Percentiles rank a stretch among this genome's conserved stretches.
Evolutionary conservation across 2,888 invertebrate species (phyloP).

Genomic region (Venusia cambrica): DNA sequence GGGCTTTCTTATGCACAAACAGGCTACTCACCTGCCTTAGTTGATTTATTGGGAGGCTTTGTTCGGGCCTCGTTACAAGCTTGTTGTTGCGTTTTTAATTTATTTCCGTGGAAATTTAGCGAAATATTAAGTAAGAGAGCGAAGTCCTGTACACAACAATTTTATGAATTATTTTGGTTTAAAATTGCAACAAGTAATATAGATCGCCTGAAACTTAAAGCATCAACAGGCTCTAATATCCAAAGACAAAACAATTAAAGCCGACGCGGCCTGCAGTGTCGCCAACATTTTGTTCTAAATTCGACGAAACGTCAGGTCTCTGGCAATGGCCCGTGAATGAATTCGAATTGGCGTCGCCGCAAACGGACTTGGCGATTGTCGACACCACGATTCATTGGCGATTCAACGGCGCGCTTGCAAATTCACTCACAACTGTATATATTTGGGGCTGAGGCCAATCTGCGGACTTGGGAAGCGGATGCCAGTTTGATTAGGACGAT

Average conservation of each 20-base stretch:
- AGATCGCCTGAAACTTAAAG: no score
- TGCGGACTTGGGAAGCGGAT: slow-evolving; percentile 30
- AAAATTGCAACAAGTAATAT: slow-evolving; percentile 11
- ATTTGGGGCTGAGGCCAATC: slow-evolving; percentile 42
- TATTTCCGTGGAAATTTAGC: slow-evolving; percentile 74
- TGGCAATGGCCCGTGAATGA: slow-evolving; percentile 44
- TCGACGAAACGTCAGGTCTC: slow-evolving; percentile 38
- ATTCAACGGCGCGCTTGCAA: slow-evolving; percentile 38
- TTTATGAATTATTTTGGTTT: slow-evolving; percentile 1
- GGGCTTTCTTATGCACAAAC: slow-evolving; percentile 79
- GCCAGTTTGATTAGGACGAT: slow-evolving; percentile 22
- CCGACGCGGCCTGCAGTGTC: slow-evolving; percentile 22
- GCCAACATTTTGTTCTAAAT: slow-evolving; percentile 49
- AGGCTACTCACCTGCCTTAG: slow-evolving; percentile 65
- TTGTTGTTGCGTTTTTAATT: slow-evolving; percentile 81
- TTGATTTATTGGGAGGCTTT: slow-evolving; percentile 79
- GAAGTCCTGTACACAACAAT: no score
- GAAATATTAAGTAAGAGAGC: slow-evolving; percentile 54
- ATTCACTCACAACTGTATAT: slow-evolving; percentile 60
- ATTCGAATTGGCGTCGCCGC: slow-evolving; percentile 70
- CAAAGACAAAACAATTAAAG: slow-evolving; percentile 11
- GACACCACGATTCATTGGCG: slow-evolving; percentile 64
- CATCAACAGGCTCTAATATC: slow-evolving; percentile 4
- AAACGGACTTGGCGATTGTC: slow-evolving; percentile 72
- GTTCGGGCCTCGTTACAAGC: slow-evolving; percentile 76